phyloP scores from a whole-genome alignment of 2,113 vertebrate species.

The Tonatia bakeri region DNA sequence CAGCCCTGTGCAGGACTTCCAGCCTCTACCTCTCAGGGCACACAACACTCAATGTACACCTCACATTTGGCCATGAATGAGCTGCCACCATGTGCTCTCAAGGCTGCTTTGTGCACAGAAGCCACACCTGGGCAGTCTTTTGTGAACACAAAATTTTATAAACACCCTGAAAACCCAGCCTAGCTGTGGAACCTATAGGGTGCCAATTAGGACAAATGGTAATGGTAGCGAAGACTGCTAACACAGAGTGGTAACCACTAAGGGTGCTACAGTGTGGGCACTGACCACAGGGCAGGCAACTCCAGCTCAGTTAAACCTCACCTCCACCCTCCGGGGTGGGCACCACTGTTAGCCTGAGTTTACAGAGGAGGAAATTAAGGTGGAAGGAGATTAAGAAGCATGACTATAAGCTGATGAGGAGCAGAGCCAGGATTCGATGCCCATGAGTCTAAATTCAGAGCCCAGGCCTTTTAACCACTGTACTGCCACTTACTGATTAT shows the following conservation, averaged over 20 bases:
- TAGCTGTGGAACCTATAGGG: not conserved
- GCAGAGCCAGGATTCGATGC: not conserved
- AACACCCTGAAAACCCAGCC: not conserved
- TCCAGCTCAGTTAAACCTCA: not conserved
- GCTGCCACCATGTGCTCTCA: not conserved
- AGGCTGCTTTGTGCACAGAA: not conserved
- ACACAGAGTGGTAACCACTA: rapidly evolving
- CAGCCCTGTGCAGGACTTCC: not conserved
- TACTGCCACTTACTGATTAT: not conserved
- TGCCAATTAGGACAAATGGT: not conserved
- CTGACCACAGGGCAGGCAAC: not conserved
- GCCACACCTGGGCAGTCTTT: rapidly evolving
- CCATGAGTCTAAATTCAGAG: not conserved
- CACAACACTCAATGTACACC: not conserved
- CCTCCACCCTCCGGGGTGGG: rapidly evolving
- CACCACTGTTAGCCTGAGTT: rapidly evolving
- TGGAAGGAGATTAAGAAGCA: not conserved
- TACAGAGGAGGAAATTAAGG: not conserved
- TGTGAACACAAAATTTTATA: not conserved
- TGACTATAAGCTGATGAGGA: rapidly evolving
- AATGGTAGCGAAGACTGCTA: not conserved
- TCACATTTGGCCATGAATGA: not conserved
- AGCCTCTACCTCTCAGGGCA: not conserved
- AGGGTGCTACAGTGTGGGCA: rapidly evolving
- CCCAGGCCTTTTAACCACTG: not conserved